These are phyloP conservation scores for Phalacrocorax pelagicus DNA, from an alignment of 2,113 vertebrate genomes.

Conservation along the genomic window DNA sequence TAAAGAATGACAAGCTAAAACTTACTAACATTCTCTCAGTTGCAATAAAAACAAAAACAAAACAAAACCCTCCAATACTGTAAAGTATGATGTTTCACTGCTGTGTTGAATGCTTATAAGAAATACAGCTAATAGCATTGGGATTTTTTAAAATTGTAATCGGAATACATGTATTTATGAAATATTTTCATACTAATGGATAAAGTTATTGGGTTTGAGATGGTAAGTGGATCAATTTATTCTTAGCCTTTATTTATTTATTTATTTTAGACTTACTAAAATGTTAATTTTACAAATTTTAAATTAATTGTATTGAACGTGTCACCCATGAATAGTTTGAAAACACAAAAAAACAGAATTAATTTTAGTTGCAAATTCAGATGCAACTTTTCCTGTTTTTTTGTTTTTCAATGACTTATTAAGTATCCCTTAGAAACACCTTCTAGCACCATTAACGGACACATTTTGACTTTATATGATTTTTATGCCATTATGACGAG, in stretches of 20 bases:
- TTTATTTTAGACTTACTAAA: not conserved
- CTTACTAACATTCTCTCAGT: not conserved
- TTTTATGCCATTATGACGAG: not conserved
- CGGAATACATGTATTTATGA: not conserved
- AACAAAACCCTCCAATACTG: not conserved
- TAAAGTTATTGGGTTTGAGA: not conserved
- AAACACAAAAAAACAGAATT: not conserved
- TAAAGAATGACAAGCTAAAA: not conserved
- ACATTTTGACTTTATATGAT: not conserved
- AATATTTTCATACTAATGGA: not conserved
- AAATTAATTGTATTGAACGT: not conserved
- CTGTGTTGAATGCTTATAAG: not conserved
- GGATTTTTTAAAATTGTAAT: not conserved
- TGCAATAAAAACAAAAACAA: not conserved
- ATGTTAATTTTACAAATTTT: not conserved
- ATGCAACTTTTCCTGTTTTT: not conserved
- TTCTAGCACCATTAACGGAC: not conserved
- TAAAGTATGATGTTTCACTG: not conserved
- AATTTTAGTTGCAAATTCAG: not conserved
- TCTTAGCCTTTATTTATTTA: not conserved
- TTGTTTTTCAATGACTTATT: not conserved
- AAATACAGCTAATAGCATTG: not conserved
- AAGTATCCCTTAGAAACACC: not conserved
- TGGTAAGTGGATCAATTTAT: not conserved
- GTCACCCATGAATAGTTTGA: not conserved